phyloP scores from a whole-genome alignment of 2,113 vertebrate species.

The Meriones unguiculatus region DNA sequence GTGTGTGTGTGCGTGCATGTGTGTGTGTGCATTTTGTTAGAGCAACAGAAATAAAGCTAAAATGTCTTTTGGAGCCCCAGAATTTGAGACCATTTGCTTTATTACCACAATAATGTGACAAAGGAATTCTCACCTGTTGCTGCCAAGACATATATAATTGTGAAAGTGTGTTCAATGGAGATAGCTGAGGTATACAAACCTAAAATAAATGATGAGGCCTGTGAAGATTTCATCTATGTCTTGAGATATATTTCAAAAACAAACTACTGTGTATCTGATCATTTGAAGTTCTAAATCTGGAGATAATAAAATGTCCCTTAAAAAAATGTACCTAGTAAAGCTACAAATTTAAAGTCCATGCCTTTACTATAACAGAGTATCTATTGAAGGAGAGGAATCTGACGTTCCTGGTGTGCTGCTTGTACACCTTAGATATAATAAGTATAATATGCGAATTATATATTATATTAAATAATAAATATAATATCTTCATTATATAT shows the following conservation, averaged over 20 bases:
- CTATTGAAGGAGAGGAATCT: neutral
- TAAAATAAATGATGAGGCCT: neutral
- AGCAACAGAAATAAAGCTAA: neutral
- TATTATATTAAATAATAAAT: too few relatives aligned
- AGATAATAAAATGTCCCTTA: neutral
- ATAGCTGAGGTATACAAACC: neutral
- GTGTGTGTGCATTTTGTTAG: neutral
- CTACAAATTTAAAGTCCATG: neutral
- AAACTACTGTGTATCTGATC: slow-evolving; percentile 85
- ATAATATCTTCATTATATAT: too few relatives aligned
- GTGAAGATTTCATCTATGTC: slow-evolving; percentile 71
- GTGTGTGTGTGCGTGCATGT: neutral
- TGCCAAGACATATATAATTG: neutral
- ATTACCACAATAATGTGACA: neutral
- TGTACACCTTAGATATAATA: neutral
- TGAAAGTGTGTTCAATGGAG: neutral
- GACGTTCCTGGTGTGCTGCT: fast-evolving
- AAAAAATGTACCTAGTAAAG: slow-evolving; percentile 73
- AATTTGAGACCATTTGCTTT: neutral
- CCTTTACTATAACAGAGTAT: neutral
- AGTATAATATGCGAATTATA: too few relatives aligned
- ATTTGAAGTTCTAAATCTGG: neutral
- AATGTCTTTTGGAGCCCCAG: neutral
- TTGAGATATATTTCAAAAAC: slow-evolving; percentile 79
- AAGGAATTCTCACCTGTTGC: neutral